A percentile compares a stretch with the other conserved stretches of the same genome.
Evolutionary conservation across 2,888 invertebrate species (phyloP).

Genomic region (Bibio marci): DNA sequence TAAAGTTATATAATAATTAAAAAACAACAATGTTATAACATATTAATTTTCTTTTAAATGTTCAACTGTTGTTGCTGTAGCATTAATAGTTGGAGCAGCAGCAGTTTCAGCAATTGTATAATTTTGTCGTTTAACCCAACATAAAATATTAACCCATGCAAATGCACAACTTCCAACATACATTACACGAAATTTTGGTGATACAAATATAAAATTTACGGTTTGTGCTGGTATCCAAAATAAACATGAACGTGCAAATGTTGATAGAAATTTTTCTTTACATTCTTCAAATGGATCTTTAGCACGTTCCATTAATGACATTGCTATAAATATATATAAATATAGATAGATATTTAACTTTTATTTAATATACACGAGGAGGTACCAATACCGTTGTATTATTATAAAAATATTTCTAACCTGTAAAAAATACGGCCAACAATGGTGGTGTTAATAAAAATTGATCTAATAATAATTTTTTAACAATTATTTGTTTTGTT

Average conservation of each 20-base stretch:
- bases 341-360: too few relatives aligned
- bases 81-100: too few relatives aligned
- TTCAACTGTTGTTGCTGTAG: too few relatives aligned
- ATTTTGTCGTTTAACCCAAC: constrained; percentile 54
- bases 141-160: constrained; percentile 70
- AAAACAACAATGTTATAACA: too few relatives aligned
- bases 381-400: too few relatives aligned
- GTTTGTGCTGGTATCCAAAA: constrained; percentile 75
- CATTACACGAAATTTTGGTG: constrained; percentile 53
- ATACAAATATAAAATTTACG: constrained; percentile 56
- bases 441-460: constrained; percentile 57
- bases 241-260: constrained; percentile 55
- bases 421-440: constrained; percentile 49
- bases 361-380: too few relatives aligned
- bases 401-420: too few relatives aligned
- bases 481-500: constrained; percentile 38
- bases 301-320: constrained; percentile 57
- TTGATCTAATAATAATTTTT: constrained; percentile 60
- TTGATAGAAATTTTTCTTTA: constrained; percentile 48
- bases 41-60: too few relatives aligned
- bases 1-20: too few relatives aligned
- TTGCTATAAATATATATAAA: too few relatives aligned
- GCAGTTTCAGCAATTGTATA: too few relatives aligned
- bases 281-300: constrained; percentile 53
- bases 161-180: constrained; percentile 66